Evolutionary conservation across 2,797 vertebrate genomes (phyloP).

Genomic region (Coilia nasus): DNA sequence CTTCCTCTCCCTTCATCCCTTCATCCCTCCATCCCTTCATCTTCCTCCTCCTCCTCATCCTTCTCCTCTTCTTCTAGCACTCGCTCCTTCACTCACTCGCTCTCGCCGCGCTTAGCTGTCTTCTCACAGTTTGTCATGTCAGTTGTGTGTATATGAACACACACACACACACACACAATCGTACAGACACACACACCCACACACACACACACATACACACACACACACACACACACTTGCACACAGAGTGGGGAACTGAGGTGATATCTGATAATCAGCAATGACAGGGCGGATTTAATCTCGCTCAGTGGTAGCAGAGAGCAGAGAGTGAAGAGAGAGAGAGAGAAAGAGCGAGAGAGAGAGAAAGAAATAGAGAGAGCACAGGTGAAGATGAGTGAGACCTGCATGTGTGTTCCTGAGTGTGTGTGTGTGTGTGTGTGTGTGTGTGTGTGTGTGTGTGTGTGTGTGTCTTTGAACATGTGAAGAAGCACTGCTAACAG

Average conservation of each 20-base stretch:
- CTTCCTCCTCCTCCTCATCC: background rate
- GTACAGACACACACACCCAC: background rate
- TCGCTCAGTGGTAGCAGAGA: background rate
- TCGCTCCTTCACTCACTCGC: slow-evolving; percentile 1
- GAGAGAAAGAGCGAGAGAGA: slow-evolving; percentile 7
- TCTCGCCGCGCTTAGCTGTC: background rate
- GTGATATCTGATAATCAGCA: slow-evolving; percentile 57
- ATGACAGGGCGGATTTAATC: slow-evolving; percentile 43
- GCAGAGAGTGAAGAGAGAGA: slow-evolving; percentile 17
- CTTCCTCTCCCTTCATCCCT: background rate
- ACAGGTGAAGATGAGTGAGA: slow-evolving; percentile 15
- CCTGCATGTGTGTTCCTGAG: slow-evolving; percentile 47
- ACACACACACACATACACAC: background rate
- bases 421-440: slow-evolving; percentile 36
- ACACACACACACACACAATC: background rate
- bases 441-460: slow-evolving; percentile 30
- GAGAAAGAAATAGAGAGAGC: slow-evolving; percentile 16
- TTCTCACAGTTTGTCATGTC: background rate
- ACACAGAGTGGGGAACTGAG: slow-evolving; percentile 28
- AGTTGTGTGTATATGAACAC: background rate
- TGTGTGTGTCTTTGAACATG: slow-evolving; percentile 33
- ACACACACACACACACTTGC: background rate
- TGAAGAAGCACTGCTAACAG: slow-evolving; percentile 25
- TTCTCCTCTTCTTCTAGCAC: background rate
- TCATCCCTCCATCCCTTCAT: background rate